Percentiles rank a stretch among this genome's conserved stretches.
Conservation (phyloP, 2,888 invertebrate genomes). For the Tuberolachnus salignus region DNA sequence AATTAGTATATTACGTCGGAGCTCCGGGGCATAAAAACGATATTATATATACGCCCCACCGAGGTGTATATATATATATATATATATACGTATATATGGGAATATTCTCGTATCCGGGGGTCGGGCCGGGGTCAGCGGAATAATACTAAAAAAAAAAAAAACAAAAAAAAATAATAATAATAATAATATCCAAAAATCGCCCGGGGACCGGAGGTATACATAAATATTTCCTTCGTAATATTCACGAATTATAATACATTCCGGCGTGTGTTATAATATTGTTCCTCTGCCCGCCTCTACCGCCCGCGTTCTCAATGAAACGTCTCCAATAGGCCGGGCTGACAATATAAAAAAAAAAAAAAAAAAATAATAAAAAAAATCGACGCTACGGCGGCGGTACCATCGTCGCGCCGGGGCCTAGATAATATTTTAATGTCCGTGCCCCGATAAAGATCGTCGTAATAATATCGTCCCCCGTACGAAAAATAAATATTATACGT, state of each 20-base stretch:
- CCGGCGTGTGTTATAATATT: background rate
- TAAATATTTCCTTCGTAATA: conserved; percentile 33
- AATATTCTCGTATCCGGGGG: conserved; percentile 31
- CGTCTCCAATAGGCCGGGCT: background rate
- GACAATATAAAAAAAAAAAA: no score
- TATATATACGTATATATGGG: no score
- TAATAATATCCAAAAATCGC: conserved; percentile 24
- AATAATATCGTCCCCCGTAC: background rate
- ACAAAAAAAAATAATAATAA: conserved; percentile 4
- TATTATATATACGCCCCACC: conserved; percentile 14
- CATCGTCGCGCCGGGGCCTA: conserved; percentile 33
- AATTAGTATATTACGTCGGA: conserved; percentile 27
- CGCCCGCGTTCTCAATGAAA: background rate
- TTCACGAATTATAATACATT: conserved; percentile 47
- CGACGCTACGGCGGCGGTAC: conserved; percentile 48
- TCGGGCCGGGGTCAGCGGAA: conserved; percentile 39
- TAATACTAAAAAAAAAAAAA: background rate
- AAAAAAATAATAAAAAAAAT: no score
- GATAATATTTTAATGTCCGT: conserved; percentile 56
- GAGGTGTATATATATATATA: no score
- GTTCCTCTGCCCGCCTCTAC: background rate
- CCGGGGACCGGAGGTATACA: conserved; percentile 1
- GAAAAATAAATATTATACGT: no score
- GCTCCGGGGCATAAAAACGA: conserved; percentile 13
- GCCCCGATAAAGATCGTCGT: conserved; percentile 50